Base-by-base conservation (phyloP, 2,888 invertebrate genomes). In the Sesia apiformis region DNA sequence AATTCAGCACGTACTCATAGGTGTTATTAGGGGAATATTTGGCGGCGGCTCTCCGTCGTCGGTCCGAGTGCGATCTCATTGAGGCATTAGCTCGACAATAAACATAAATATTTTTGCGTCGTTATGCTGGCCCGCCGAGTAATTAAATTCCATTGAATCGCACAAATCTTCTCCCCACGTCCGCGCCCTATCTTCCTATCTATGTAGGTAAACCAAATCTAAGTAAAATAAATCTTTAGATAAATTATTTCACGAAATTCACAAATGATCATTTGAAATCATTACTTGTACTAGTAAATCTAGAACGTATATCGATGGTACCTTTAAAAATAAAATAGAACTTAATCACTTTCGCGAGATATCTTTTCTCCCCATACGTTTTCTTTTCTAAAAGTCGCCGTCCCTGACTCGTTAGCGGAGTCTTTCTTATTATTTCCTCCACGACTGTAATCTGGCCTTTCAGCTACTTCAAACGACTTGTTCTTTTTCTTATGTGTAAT, bases 401-500 rank as follows among this genome's bases (percentile, higher is more conserved):
- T 74, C 78, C 71, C 72, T 68, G 67, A 65, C 84, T 87, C 83
- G 85, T 87, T 86, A 86, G 83, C 77, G 75, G 72, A 74, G 72
- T 69, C 76, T 79, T 81, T 79, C 82, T 86, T 87, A 84, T 84
- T 86, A 84, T 86, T 84, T 86, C 77, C 78, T 75, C 70, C 76
- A 65, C 76, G 81, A 78, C 83, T 83, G 84, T 84, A 86, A 88
- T 86, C 85, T 86, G 84, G 80, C 83, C 81, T 84, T 81, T 85
- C 85, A 84, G 86, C 86, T 84, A 85, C 87, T 87, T 84, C 81
- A 85, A 84, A 86, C 81, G 85, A 86, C 87, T 89, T 85, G 87
- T 82, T 86, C 87, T 89, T 88, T 88, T 88, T 88, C 88, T 87
- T 85, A 85, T 82, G 81, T 87, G 88, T 89, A 89, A 89, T 89